Base-by-base conservation (phyloP, 2,888 invertebrate species). In the Ophioninae sp. region DNA sequence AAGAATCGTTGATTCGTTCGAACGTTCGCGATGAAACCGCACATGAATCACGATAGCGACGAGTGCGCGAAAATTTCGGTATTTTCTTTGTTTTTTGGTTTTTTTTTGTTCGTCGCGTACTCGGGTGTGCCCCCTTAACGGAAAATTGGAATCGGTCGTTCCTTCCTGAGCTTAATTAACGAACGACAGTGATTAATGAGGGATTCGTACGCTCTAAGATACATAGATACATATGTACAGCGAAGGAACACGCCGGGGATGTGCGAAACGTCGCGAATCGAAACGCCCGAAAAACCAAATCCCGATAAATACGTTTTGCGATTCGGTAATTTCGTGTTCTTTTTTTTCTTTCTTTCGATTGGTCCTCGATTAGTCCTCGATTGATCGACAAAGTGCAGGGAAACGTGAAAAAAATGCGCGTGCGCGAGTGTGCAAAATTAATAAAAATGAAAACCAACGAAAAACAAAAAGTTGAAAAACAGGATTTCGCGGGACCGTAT, bases 181-280 rank as follows among this genome's bases (percentile, higher is more conserved):
- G 57, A 75, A 65, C 41, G 56, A 21, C 37, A 64, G 2, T 10
- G 13, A 50, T 17, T 17, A 17, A 50, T 17, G 17, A 13, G 6
- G 13, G 76, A 70, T 73, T 62, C 68, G 59, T 85, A 79, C 65
- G 69, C 50, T 79, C 62, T 82, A 81, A 74, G 3, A 85, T 81
- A 84, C 82, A 78, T 86, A 84, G 84, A 41, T 86, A 86, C 85
- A 85, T 86, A 84, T 86, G 73, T 85, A 86, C 85, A 85, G 62
- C 80, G 76, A 79, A 78, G 78, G 62, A 76, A 83, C 30, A 30
- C 74, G 79, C 37, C 39, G 80, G 59, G 62, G 82, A 83, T 81
- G 75, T 85, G 75, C 83, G 83, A 73, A 84, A 67, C 74, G 80
- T 79, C 37, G 70, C 64, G 76, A 74, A 61, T 65, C 56, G 1